Base-by-base conservation (phyloP, 2,113 vertebrate genomes). In the Psilopsiagon aymara region DNA sequence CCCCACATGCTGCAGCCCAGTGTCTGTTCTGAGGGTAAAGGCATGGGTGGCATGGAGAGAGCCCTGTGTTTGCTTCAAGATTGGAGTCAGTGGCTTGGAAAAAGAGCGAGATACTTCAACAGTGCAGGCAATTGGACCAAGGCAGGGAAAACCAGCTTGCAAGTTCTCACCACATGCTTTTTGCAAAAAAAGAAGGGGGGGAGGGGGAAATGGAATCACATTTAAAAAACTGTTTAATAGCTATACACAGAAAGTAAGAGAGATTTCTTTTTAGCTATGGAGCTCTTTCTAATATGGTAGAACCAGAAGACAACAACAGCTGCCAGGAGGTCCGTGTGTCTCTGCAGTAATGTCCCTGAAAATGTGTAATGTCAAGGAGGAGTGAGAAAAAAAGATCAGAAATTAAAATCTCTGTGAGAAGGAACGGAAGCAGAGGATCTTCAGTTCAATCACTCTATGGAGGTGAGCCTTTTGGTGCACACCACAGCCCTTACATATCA, bases 111-210 rank as follows among this genome's bases (percentile, higher is more conserved):
- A 6, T 46, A 27, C 64, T 51, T 71, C 31, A 59, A 4, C 46
- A 43, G 10, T 85, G 28, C 46, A 84, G 43, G 35, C 16, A 93
- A 29, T 39, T 64, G 81, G 23, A 11, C 47, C 29, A 68, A 39
- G 19, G 20, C 17, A 73, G 27, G 33, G 10, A 51, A 57, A 70
- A 91, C 4, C 15, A 7, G 13, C 9, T 39, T 64, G 24, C 27
- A 76, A 3, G 37, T 82, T 76, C 35, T 70, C 57, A 63, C 3
- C 15, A 60, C 27, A 35, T 47, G 17, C 4, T 90, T 53, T 78
- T 1, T 4, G 2, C 2, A 71, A 66, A 67, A 46, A 46, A 7
- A 67, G 43, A 46, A 6, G 1, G 6, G 16, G 3, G 17, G 43
- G 43, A 13, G 44, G 44, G 44, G 8, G 18, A 2, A 29, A 10